Evolutionary conservation across 2,113 vertebrate genomes (phyloP).

Genomic region (Paramormyrops kingsleyae): DNA sequence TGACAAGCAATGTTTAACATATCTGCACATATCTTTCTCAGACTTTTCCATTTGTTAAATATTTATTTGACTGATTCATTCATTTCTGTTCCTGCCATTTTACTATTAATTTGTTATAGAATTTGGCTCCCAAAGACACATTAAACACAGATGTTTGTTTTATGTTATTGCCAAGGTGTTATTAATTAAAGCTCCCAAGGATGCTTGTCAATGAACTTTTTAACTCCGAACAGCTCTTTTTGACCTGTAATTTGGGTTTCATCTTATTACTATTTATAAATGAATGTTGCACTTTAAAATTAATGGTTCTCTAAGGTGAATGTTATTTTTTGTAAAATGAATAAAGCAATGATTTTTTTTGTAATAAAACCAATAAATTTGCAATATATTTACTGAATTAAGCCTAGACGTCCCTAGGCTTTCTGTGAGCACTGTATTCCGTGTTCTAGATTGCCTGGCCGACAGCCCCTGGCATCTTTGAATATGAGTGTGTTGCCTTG

Average conservation of each 20-base stretch:
- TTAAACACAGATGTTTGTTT: not conserved
- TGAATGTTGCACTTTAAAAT: not conserved
- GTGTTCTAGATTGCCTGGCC: not conserved
- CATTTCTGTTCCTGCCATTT: not conserved
- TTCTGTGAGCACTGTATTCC: not conserved
- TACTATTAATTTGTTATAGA: not conserved
- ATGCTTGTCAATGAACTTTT: not conserved
- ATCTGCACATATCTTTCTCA: not conserved
- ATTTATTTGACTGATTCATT: not conserved
- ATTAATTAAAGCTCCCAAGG: not conserved
- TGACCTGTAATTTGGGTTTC: not conserved
- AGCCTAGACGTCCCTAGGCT: not conserved
- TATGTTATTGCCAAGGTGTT: not conserved
- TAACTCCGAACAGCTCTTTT: not conserved
- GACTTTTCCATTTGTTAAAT: not conserved
- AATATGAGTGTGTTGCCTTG: not conserved
- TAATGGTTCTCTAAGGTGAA: not conserved
- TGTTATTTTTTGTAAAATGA: not conserved
- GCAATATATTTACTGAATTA: not conserved
- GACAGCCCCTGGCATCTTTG: not conserved
- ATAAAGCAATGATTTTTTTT: not conserved
- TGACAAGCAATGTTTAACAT: not conserved
- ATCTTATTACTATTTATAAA: not conserved
- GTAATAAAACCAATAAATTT: not conserved
- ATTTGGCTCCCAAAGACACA: not conserved